Base-by-base conservation (phyloP, 1,140 invertebrate species). In the Pinna nobilis region DNA sequence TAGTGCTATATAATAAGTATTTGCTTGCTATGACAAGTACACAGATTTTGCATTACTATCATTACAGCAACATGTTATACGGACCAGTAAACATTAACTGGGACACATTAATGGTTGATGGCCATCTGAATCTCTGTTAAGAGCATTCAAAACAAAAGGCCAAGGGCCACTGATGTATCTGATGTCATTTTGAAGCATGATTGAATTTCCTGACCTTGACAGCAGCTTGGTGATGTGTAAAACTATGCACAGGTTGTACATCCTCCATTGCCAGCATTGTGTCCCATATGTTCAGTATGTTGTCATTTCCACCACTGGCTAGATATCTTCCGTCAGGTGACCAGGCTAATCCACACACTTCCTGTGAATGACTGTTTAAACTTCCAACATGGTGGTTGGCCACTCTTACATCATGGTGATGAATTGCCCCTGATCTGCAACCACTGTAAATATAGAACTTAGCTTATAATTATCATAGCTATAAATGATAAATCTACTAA, bases 281-380 rank as follows among this genome's bases (percentile, higher is more conserved):
- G 44, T 90, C 85, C 97, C 97, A 99, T 55, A 99, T 94, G 87
- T 97, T 94, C 0, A 99, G 90, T 60, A 94, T 89, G 87, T 99
- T 98, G 88, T 99, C 97, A 86, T 99, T 99, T 35, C 95, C 97
- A 37, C 98, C 98, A 77, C 95, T 96, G 4, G 97, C 97, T 53
- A 99, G 90, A 88, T 95, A 95, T 74, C 94, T 93, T 11, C 95
- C 96, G 89, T 98, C 96, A 0, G 93, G 93, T 2, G 96, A 98
- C 98, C 98, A 99, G 87, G 95, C 94, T 1, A 99, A 88, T 0
- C 97, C 97, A 88, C 98, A 99, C 13, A 99, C 94, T 80, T 91
- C 90, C 89, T 97, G 96, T 1, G 92, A 91, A 85, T 99, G 97
- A 15, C 92, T 94, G 47, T 88, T 87, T 30, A 97, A 87, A 3